Base-by-base conservation (phyloP, 2,113 vertebrate species). In the Salvelinus alpinus region DNA sequence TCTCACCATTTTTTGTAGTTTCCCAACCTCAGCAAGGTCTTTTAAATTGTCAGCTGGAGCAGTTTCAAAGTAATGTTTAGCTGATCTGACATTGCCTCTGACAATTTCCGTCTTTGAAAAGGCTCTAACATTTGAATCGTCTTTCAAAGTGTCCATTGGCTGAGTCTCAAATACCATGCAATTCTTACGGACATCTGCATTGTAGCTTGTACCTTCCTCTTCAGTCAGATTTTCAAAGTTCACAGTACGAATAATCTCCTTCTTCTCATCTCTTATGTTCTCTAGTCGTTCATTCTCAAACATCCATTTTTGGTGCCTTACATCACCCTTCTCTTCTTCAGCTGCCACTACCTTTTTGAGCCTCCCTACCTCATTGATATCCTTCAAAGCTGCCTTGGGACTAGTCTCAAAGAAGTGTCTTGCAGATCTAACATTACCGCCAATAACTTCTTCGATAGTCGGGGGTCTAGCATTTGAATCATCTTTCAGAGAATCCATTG, bases 141-240 rank as follows among this genome's bases (percentile, higher is more conserved):
- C 94, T 87, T 95, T 97, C 62, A 97, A 89, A 67, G 89, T 87
- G 75, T 97, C 96, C 92, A 97, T 93, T 74, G 95, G 93, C 76
- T 95, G 94, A 0, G 95, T 96, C 88, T 97, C 96, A 91, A 97
- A 98, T 77, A 95, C 91, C 96, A 94, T 95, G 83, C 95, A 95
- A 80, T 96, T 93, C 83, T 83, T 92, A 7, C 89, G 90, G 29
- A 94, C 91, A 74, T 93, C 92, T 38, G 91, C 90, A 80, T 85
- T 94, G 77, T 90, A 95, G 85, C 89, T 92, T 62, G 83, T 93
- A 31, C 96, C 95, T 73, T 95, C 91, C 71, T 95, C 95, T 72
- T 91, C 94, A 34, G 80, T 90, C 65, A 96, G 92, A 72, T 94
- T 91, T 47, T 95, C 92, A 64, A 94, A 88, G 73, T 94, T 95